phyloP scores from a whole-genome alignment of 1,140 invertebrate species.

The Stenopsyche tienmushanensis region DNA sequence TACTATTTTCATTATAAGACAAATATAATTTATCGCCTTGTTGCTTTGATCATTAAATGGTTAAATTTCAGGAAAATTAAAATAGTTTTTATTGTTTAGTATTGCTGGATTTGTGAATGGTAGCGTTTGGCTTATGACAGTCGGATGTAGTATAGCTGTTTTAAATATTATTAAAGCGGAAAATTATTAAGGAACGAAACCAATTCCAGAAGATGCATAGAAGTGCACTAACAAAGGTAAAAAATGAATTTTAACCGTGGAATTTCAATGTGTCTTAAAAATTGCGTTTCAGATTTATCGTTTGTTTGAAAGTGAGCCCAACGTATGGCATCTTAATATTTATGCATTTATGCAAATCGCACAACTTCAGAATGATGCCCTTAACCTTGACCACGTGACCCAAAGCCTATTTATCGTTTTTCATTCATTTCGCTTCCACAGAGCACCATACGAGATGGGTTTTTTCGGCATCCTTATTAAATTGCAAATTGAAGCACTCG shows the following conservation, averaged over 20 bases:
- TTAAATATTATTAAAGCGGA: background rate
- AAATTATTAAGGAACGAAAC: background rate
- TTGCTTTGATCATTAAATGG: no score
- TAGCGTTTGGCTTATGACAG: background rate
- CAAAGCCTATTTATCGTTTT: slow-evolving; percentile 14
- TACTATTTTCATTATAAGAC: no score
- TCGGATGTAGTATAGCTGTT: background rate
- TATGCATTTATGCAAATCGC: slow-evolving; percentile 37
- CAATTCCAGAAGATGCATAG: background rate
- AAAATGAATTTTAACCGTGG: slow-evolving; percentile 12
- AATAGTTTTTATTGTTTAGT: no score
- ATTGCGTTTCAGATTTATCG: slow-evolving; percentile 35
- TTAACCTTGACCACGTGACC: slow-evolving; percentile 34
- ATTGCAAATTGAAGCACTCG: no score
- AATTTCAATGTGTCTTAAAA: slow-evolving; percentile 30
- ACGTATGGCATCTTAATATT: slow-evolving; percentile 29
- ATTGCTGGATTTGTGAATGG: no score
- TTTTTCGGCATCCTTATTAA: background rate
- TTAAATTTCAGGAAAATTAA: no score
- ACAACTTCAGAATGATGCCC: slow-evolving; percentile 24
- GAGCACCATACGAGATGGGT: background rate
- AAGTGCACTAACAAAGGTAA: slow-evolving; percentile 18
- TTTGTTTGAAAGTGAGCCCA: slow-evolving; percentile 35
- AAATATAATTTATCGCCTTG: no score
- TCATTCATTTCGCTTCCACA: background rate